phyloP scores from a whole-genome alignment of 2,888 invertebrate genomes.

The Tuberolachnus salignus region DNA sequence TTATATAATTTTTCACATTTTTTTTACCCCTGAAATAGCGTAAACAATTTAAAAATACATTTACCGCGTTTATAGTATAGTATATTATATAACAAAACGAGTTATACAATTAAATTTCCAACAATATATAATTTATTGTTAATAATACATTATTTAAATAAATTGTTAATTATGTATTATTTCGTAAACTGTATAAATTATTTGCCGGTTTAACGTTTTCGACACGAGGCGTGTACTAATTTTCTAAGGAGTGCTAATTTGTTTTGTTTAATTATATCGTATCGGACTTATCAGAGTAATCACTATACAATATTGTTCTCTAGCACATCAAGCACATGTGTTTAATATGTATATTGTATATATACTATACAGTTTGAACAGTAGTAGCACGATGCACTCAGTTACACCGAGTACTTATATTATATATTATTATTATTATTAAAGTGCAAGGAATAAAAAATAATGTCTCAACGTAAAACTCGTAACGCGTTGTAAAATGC shows the following conservation, averaged over 20 bases:
- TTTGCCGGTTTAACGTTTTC: not conserved
- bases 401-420: not conserved
- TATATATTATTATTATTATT: slow-evolving; percentile 1
- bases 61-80: too few species aligned
- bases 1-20: too few species aligned
- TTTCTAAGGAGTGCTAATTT: not conserved
- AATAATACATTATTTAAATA: too few species aligned
- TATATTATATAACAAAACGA: too few species aligned
- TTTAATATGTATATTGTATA: too few species aligned
- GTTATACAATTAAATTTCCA: too few species aligned
- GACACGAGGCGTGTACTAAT: not conserved
- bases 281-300: too few species aligned
- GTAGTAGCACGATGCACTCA: not conserved
- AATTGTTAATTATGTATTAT: not conserved
- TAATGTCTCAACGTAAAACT: slow-evolving; percentile 17
- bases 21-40: too few species aligned
- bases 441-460: slow-evolving; percentile 24
- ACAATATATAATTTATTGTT: too few species aligned
- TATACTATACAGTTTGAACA: not conserved
- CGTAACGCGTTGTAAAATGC: slow-evolving; percentile 28
- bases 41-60: too few species aligned
- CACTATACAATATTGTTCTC: too few species aligned
- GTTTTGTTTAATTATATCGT: not conserved
- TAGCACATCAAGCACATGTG: too few species aligned
- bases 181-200: not conserved